Percentiles rank a stretch among this genome's conserved stretches.
Conservation (phyloP, 1,140 invertebrate species). For the Saccostrea glomerata region DNA sequence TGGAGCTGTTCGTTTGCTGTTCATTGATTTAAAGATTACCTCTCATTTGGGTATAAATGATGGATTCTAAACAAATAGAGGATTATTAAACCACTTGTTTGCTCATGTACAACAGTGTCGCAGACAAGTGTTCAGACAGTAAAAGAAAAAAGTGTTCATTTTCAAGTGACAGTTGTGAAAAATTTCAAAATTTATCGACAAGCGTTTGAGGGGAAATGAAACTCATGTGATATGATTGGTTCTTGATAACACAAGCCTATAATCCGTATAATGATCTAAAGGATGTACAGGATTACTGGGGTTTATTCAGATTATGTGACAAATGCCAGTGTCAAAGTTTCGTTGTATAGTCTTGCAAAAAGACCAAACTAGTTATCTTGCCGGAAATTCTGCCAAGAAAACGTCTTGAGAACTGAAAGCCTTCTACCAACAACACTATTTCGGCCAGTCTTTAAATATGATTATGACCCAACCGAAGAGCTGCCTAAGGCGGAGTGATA, state of each 20-base stretch:
- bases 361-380: background rate
- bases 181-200: constrained; percentile 33
- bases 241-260: background rate
- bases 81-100: constrained; percentile 28
- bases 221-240: constrained; percentile 6
- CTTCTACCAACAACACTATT: background rate
- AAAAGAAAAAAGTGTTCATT: constrained; percentile 4
- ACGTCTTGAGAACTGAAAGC: background rate
- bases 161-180: constrained; percentile 36
- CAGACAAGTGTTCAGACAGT: constrained; percentile 16
- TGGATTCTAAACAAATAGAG: constrained; percentile 41
- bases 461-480: constrained; percentile 12
- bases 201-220: background rate
- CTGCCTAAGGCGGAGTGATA: background rate
- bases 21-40: constrained; percentile 30
- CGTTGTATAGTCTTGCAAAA: constrained; percentile 27
- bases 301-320: constrained; percentile 25
- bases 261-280: constrained; percentile 43
- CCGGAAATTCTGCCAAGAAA: constrained; percentile 20
- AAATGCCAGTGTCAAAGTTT: constrained; percentile 14
- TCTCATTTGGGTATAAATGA: constrained; percentile 28
- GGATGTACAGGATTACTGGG: constrained; percentile 24
- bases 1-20: constrained; percentile 5
- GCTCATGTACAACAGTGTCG: constrained; percentile 2
- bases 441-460: background rate